Evolutionary conservation across 2,888 invertebrate species (phyloP).

Genomic region (Nudaria mundana): DNA sequence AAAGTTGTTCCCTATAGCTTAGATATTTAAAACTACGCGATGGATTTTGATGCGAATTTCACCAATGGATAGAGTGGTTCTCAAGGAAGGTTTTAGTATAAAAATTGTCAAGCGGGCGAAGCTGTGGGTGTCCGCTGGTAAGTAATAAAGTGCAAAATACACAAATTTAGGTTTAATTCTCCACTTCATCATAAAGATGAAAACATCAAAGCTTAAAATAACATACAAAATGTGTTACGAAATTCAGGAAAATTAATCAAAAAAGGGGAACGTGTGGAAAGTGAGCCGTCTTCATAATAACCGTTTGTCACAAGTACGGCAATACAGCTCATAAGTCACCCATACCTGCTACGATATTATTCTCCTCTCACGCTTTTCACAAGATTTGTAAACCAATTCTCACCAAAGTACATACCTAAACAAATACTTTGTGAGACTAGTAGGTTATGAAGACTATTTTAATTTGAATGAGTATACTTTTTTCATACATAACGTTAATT

Average conservation of each 20-base stretch:
- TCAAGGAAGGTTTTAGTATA: no score
- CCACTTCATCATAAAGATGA: not conserved
- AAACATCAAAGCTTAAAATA: slow-evolving; percentile 6
- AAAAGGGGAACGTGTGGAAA: slow-evolving; percentile 43
- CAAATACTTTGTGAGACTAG: slow-evolving; percentile 31
- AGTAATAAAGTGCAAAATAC: not conserved
- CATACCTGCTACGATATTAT: slow-evolving; percentile 13
- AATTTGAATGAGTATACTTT: no score
- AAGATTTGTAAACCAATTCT: slow-evolving; percentile 37
- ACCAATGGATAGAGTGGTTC: no score
- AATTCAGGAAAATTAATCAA: slow-evolving; percentile 34
- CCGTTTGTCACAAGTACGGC: slow-evolving; percentile 54
- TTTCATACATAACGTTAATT: no score
- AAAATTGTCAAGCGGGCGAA: no score
- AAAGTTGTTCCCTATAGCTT: no score
- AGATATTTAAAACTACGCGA: no score
- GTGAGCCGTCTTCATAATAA: slow-evolving; percentile 53
- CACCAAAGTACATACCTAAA: slow-evolving; percentile 34
- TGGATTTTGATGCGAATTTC: no score
- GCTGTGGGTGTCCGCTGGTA: no score
- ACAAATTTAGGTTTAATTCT: no score
- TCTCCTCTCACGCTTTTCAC: slow-evolving; percentile 33
- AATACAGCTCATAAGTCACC: slow-evolving; percentile 43
- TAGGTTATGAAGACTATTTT: slow-evolving; percentile 25
- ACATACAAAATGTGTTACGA: slow-evolving; percentile 22